Evolutionary conservation across 2,797 vertebrate species (phyloP).

Genomic region (Neosilurus mollespiculum): DNA sequence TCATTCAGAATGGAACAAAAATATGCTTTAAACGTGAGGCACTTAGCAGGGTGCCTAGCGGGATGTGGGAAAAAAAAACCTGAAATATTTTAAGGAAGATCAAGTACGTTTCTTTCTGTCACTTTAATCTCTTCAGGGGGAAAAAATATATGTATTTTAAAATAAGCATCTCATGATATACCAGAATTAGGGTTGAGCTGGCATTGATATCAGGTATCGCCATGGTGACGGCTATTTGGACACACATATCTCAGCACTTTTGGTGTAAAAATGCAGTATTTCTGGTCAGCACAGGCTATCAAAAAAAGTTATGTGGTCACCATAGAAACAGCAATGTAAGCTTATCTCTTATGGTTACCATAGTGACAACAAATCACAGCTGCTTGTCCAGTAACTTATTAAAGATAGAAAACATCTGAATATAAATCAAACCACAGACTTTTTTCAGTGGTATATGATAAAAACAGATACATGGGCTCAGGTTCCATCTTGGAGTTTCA

Average conservation of each 20-base stretch:
- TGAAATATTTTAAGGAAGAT: neutral
- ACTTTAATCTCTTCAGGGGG: neutral
- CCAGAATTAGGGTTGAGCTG: neutral
- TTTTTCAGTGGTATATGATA: neutral
- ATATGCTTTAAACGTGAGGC: constrained; percentile 55
- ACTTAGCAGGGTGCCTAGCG: constrained; percentile 42
- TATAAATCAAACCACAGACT: neutral
- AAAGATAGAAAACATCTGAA: neutral
- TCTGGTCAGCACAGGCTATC: neutral
- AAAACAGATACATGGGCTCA: neutral
- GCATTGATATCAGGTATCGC: neutral
- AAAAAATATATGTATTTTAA: neutral
- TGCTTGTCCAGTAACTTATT: neutral
- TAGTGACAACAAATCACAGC: constrained; percentile 4
- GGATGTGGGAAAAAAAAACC: constrained; percentile 12
- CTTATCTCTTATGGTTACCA: neutral
- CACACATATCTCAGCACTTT: neutral
- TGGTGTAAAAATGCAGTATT: neutral
- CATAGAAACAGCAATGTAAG: neutral
- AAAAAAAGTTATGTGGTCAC: neutral
- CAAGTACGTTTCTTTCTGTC: neutral
- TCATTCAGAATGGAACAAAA: constrained; percentile 62
- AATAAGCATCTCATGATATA: neutral
- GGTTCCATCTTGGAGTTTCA: neutral
- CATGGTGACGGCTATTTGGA: neutral